These are phyloP conservation scores for Achroia grisella DNA, from an alignment of 1,140 invertebrate species.

Conservation along the genomic window DNA sequence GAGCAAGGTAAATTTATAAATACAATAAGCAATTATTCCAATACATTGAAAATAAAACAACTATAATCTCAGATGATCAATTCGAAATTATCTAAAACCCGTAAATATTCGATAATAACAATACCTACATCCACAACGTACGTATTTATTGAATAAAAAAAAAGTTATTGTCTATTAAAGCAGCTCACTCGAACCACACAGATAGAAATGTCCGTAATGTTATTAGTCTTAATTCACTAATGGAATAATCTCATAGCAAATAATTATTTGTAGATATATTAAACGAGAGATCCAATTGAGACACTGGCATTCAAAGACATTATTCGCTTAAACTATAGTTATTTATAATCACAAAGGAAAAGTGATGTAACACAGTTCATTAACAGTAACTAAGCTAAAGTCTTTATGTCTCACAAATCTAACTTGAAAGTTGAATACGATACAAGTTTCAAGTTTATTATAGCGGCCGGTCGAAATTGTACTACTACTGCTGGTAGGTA, in stretches of 20 bases:
- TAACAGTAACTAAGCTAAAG: slow-evolving; percentile 4
- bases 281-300: slow-evolving; percentile 61
- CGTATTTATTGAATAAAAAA: too few relatives aligned
- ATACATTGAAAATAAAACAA: too few relatives aligned
- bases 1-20: too few relatives aligned
- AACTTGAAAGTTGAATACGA: background rate
- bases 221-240: slow-evolving; percentile 58
- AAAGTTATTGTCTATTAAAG: too few relatives aligned
- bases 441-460: background rate
- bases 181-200: too few relatives aligned
- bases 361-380: slow-evolving; percentile 5
- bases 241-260: slow-evolving; percentile 69
- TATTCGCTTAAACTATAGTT: background rate
- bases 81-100: background rate
- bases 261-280: slow-evolving; percentile 37
- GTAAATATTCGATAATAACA: background rate
- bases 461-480: background rate
- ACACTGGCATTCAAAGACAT: slow-evolving; percentile 45
- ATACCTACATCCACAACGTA: background rate
- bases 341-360: background rate
- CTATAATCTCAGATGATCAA: too few relatives aligned
- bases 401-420: background rate
- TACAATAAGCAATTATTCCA: too few relatives aligned
- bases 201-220: background rate
- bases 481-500: background rate